Evolutionary conservation across 2,797 vertebrate genomes (phyloP).

Genomic region (Petrocephalus sullivani): DNA sequence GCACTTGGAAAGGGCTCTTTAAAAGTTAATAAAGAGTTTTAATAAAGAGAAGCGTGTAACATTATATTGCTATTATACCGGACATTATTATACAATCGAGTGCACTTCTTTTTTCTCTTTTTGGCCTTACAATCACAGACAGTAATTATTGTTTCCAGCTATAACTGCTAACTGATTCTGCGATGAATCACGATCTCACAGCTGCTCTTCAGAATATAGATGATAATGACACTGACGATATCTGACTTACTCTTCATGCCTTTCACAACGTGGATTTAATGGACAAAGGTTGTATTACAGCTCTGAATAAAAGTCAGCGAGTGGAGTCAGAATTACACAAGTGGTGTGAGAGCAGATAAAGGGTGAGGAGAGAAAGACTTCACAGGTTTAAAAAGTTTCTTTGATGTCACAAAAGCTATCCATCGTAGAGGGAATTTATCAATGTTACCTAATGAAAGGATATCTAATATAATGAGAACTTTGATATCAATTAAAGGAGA

Average conservation of each 20-base stretch:
- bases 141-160: constrained; percentile 8
- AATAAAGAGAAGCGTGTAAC: background rate
- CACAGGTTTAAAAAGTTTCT: background rate
- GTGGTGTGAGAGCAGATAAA: background rate
- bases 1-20: background rate
- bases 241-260: constrained; percentile 19
- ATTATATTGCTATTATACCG: constrained; percentile 1
- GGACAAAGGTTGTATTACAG: constrained; percentile 21
- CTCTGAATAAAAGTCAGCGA: constrained; percentile 8
- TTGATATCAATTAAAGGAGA: background rate
- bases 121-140: constrained; percentile 15
- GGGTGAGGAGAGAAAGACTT: background rate
- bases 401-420: background rate
- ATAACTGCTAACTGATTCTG: constrained; percentile 5
- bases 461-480: background rate
- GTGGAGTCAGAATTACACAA: background rate
- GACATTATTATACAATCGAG: constrained; percentile 24
- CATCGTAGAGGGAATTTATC: background rate
- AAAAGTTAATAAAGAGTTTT: constrained; percentile 6
- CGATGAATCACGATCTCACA: constrained; percentile 20
- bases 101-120: background rate
- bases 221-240: constrained; percentile 20
- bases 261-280: constrained; percentile 27
- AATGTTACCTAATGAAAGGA: background rate
- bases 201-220: constrained; percentile 27